Base-by-base conservation (phyloP, 2,797 vertebrate species). In the Hafferia zeledoni region DNA sequence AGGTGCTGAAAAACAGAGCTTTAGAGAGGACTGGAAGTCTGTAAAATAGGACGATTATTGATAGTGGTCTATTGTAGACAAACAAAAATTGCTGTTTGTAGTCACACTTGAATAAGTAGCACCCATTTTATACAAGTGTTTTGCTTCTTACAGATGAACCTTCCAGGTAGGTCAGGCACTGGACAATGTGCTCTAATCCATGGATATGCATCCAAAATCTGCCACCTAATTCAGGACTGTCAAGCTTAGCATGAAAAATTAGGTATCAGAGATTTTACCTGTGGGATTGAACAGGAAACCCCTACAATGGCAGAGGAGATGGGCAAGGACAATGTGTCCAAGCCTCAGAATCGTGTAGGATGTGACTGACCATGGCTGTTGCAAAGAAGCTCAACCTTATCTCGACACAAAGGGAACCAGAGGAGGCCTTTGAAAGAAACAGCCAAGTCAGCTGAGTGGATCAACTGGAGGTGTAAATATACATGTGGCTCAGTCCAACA, bases 271-370 rank as follows among this genome's bases (percentile, higher is more conserved):
- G 46, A 23, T 10, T 30, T 63, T 35, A 15, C 13, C 57, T 25
- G 41, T 27, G 23, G 43, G 46, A 10, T 20, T 68, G 33, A 22
- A 30, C 10, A 43, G 24, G 44, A 53, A 24, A 39, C 10, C 8
- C 24, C 39, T 57, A 17, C 53, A 19, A 5, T 25, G 33, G 28
- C 71, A 8, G 23, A 56, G 33, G 63, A 84, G 27, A 25, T 20
- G 5, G 7, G 19, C 13, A 19, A 52, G 27, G 15, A 4, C 0
- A 1, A 18, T 5, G 8, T 44, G 10, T 24, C 44, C 22, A 68
- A 33, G 24, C 8, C 27, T 63, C 14, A 25, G 49, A 57, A 19
- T 65, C 76, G n/a, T 2, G 17, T 31, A 83, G 37, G 30, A 4
- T 52, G 17, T 20, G 71, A 41, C 28, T 90, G 43, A 13, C 10